Percentiles rank a stretch among this genome's conserved stretches.
These are phyloP conservation scores for Drosophila orosa DNA, from an alignment of 1,140 invertebrate species.

Conservation along the genomic window DNA sequence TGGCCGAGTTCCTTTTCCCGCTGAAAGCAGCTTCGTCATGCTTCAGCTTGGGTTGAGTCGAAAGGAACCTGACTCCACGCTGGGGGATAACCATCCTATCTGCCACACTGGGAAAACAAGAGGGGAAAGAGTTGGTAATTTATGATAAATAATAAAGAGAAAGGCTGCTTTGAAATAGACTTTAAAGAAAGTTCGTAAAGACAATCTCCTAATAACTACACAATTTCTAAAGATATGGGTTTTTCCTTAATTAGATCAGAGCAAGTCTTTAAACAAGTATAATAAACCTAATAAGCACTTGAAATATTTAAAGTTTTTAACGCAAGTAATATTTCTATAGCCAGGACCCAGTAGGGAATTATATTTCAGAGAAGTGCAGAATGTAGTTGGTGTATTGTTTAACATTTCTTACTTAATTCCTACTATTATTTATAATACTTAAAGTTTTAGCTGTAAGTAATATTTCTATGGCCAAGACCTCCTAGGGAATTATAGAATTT, in stretches of 20 bases:
- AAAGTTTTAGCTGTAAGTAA: neutral
- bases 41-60: slow-evolving; percentile 29
- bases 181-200: too few species aligned
- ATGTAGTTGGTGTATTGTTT: too few species aligned
- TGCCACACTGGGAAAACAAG: neutral
- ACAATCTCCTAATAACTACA: too few species aligned
- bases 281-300: neutral
- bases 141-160: neutral
- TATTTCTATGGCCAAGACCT: neutral
- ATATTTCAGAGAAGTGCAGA: too few species aligned
- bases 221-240: too few species aligned
- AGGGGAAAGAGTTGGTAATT: neutral
- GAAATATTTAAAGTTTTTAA: rapidly evolving
- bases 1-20: slow-evolving; percentile 52
- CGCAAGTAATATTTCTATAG: neutral
- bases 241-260: neutral
- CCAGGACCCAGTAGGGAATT: neutral
- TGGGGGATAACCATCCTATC: neutral
- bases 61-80: slow-evolving; percentile 37
- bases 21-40: slow-evolving; percentile 49
- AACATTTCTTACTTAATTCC: too few species aligned
- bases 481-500: neutral
- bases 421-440: neutral
- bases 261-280: rapidly evolving
- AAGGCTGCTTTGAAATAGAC: neutral